Base-by-base conservation (phyloP, 2,797 vertebrate genomes). In the Geotrypetes seraphini region DNA sequence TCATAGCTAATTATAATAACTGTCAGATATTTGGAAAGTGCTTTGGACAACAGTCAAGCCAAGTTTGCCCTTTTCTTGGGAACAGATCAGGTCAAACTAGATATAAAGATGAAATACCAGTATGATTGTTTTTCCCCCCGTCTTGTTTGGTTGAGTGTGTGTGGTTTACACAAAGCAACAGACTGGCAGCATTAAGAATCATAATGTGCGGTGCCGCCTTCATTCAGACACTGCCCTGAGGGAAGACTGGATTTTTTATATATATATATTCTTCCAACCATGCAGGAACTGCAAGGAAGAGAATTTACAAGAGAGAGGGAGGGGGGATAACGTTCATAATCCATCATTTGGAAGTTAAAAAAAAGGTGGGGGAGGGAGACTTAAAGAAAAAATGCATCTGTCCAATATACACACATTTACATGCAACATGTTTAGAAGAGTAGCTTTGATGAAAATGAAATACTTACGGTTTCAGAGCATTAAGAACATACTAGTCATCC, bases 11-110 rank as follows among this genome's bases (percentile, higher is more conserved):
- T 85, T 85, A 78, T 79, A 75, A 74, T 79, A 84, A 81, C 78
- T 87, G 83, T 79, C 83, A 83, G 83, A 82, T 76, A 85, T 80
- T 79, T 76, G 74, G 59, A 69, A 77, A 81, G 36, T 63, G 61
- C 53, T 65, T 70, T 69, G 71, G 72, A 56, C 69, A 65, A 69
- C 55, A 83, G 83, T 89, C 80, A 74, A n/a, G 45, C 69, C 78
- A 75, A 83, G 84, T 92, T 92, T 85, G 59, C 46, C 66, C 67
- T 70, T 63, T 47, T 53, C 48, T 50, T 55, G 45, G 63, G 65
- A 62, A 71, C 60, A 51, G 59, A 64, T 71, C 63, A 52, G 43
- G 54, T 46, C 64, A 56, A 71, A 63, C 63, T 53, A 62, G n/a
- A n/a, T n/a, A n/a, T n/a, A n/a, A n/a, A n/a, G 57, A 60, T 66